Conservation (phyloP, 2,113 vertebrate genomes). For the Mustela nigripes region DNA sequence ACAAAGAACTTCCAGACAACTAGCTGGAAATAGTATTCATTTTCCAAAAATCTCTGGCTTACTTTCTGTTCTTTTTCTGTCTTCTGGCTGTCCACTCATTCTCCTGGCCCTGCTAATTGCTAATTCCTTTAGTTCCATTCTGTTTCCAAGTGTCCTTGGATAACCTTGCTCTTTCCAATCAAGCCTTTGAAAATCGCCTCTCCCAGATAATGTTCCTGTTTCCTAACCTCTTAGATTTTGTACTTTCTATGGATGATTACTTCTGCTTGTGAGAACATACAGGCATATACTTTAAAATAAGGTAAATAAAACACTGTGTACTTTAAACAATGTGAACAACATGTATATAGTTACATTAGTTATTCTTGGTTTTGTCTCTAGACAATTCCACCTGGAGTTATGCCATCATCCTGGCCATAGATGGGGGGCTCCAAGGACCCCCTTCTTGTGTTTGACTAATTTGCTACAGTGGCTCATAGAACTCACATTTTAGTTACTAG, state of each 20-base stretch:
- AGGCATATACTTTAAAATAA: neutral
- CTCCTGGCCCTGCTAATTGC: neutral
- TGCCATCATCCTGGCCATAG: neutral
- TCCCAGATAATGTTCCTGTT: neutral
- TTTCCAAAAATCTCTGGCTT: slow-evolving; percentile 61
- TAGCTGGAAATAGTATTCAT: slow-evolving; percentile 45
- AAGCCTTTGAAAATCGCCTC: slow-evolving; percentile 60
- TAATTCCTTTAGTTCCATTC: slow-evolving; percentile 61
- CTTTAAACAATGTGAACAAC: neutral
- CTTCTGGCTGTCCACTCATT: slow-evolving; percentile 67
- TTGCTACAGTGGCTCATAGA: neutral
- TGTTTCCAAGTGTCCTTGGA: slow-evolving; percentile 70
- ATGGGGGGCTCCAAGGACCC: neutral
- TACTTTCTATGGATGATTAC: slow-evolving; percentile 9
- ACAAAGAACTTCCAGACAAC: slow-evolving; percentile 19
- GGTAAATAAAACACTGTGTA: neutral
- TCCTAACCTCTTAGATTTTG: slow-evolving; percentile 11
- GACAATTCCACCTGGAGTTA: neutral
- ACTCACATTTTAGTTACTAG: neutral
- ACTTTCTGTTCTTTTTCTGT: slow-evolving; percentile 51
- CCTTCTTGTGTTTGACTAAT: neutral
- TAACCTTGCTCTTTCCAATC: slow-evolving; percentile 53
- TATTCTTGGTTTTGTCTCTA: neutral
- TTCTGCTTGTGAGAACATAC: neutral
- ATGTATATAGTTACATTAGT: neutral